A percentile compares a stretch with the other conserved stretches of the same genome.
Evolutionary conservation across 2,113 vertebrate species (phyloP).

Genomic region (Aptenodytes patagonicus): DNA sequence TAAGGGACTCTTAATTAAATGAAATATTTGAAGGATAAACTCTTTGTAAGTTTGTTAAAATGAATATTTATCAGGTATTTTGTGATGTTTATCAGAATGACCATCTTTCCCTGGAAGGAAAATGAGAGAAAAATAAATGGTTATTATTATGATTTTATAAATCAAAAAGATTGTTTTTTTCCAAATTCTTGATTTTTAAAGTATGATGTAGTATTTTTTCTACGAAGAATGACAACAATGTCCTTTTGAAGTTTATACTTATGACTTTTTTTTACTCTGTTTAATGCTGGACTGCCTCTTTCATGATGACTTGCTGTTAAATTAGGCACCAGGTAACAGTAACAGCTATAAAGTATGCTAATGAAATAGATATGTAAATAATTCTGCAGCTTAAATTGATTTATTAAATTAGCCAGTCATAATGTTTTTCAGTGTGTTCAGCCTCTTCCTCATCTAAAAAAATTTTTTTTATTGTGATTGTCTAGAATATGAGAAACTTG

Average conservation of each 20-base stretch:
- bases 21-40: slow-evolving; percentile 59
- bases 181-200: not conserved
- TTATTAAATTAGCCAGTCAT: not conserved
- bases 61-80: slow-evolving; percentile 55
- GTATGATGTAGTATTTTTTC: not conserved
- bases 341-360: not conserved
- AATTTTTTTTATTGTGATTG: not conserved
- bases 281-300: not conserved
- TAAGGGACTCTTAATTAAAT: slow-evolving; percentile 64
- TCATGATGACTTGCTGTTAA: not conserved
- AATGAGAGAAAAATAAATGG: not conserved
- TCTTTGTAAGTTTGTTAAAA: slow-evolving; percentile 60
- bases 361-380: not conserved
- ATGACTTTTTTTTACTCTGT: not conserved
- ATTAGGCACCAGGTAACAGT: not conserved
- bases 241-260: not conserved
- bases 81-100: not conserved
- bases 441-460: not conserved
- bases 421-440: not conserved
- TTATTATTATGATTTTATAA: not conserved
- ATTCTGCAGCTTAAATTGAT: not conserved
- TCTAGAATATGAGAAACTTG: not conserved
- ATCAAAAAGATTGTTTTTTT: not conserved
- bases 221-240: not conserved
- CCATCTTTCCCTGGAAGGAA: not conserved